Percentiles rank a stretch among this genome's conserved stretches.
These are phyloP conservation scores for Callorhinus ursinus DNA, from an alignment of 2,113 vertebrate species.

Conservation along the genomic window DNA sequence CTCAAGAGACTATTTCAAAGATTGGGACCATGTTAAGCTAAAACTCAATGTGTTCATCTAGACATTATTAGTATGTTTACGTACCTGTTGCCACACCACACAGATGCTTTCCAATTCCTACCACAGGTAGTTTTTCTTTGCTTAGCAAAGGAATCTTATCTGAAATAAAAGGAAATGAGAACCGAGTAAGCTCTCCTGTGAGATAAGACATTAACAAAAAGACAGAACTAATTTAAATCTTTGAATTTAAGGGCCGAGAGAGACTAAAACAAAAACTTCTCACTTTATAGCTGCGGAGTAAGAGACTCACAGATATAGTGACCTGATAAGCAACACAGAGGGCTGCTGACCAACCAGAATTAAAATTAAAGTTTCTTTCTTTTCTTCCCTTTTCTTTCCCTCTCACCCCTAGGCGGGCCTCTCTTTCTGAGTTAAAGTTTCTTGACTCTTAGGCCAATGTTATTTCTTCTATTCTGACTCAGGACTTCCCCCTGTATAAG, in stretches of 20 bases:
- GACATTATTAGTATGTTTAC: neutral
- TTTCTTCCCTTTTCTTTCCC: neutral
- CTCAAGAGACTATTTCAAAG: neutral
- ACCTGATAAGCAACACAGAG: neutral
- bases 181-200: neutral
- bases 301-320: neutral
- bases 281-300: neutral
- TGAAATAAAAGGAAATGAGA: slow-evolving; percentile 75
- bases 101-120: slow-evolving; percentile 97
- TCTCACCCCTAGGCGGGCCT: neutral
- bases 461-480: neutral
- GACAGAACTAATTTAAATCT: neutral
- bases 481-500: neutral
- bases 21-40: neutral
- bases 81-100: slow-evolving; percentile 97
- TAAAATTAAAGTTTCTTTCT: neutral
- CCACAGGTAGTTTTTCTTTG: slow-evolving; percentile 88
- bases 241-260: neutral
- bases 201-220: neutral
- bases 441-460: neutral
- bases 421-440: neutral
- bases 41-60: neutral
- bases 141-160: slow-evolving; percentile 90
- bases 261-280: neutral
- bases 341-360: neutral